Evolutionary conservation across 2,888 invertebrate genomes (phyloP).

Genomic region (Megaustenia siamemsis): DNA sequence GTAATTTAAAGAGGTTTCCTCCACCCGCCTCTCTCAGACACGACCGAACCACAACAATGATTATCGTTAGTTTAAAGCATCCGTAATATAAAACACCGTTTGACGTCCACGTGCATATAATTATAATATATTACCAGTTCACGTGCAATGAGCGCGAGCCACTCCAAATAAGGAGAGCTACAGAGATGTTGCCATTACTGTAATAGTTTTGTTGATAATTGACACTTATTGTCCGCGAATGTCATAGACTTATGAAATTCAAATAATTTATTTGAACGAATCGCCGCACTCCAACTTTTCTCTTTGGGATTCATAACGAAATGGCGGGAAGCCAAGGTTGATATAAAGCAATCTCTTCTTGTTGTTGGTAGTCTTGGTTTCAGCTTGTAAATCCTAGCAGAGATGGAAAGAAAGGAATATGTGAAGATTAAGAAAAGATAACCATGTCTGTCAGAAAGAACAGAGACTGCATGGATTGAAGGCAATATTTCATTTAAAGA

Average conservation of each 20-base stretch:
- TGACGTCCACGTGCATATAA: constrained; percentile 31
- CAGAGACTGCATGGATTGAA: no score
- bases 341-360: background rate
- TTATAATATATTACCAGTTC: constrained; percentile 37
- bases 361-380: background rate
- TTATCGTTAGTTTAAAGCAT: background rate
- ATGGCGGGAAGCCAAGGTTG: background rate
- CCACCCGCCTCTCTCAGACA: background rate
- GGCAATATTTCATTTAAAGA: no score
- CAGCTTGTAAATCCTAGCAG: no score
- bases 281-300: background rate
- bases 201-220: background rate
- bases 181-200: background rate
- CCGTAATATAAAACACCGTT: background rate
- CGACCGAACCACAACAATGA: background rate
- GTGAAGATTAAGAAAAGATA: no score
- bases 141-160: constrained; percentile 9
- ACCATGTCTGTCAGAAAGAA: no score
- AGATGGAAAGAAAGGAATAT: background rate
- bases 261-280: background rate
- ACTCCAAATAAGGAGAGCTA: background rate
- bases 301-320: background rate
- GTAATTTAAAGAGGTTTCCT: background rate
- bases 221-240: background rate
- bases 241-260: background rate